These are phyloP conservation scores for Oncopodura yosiiana DNA, from an alignment of 1,140 invertebrate species.

Conservation along the genomic window DNA sequence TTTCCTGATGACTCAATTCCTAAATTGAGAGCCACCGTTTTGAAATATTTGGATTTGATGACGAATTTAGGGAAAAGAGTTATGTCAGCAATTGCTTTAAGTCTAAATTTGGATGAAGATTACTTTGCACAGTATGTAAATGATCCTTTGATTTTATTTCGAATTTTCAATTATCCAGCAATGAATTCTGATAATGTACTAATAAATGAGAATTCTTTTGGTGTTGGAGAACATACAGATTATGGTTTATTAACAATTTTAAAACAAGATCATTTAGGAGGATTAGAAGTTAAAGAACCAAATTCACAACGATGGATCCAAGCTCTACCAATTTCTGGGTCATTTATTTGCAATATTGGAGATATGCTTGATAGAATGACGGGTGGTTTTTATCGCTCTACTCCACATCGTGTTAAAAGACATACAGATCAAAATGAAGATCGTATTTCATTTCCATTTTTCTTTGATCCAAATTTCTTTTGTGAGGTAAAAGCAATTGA, in stretches of 20 bases:
- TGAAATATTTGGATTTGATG: slow-evolving; percentile 12
- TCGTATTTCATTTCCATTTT: slow-evolving; percentile 24
- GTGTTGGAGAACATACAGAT: slow-evolving; percentile 22
- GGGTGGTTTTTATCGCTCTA: slow-evolving; percentile 16
- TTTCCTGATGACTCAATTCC: slow-evolving; percentile 16
- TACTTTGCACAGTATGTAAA: slow-evolving; percentile 8
- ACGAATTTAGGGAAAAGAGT: slow-evolving; percentile 11
- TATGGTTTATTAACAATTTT: slow-evolving; percentile 26
- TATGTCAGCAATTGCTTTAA: slow-evolving; percentile 18
- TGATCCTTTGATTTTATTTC: slow-evolving; percentile 16
- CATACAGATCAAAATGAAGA: background rate
- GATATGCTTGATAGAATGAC: slow-evolving; percentile 26
- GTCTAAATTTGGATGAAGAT: slow-evolving; percentile 17
- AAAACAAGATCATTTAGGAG: slow-evolving; percentile 21
- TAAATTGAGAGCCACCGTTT: background rate
- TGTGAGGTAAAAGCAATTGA: slow-evolving; percentile 1
- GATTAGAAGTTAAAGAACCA: slow-evolving; percentile 16
- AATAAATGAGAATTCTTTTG: background rate
- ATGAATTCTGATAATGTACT: background rate
- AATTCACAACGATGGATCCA: slow-evolving; percentile 13
- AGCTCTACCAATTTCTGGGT: slow-evolving; percentile 17
- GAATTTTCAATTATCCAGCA: slow-evolving; percentile 23
- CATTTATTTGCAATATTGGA: slow-evolving; percentile 28
- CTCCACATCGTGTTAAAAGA: slow-evolving; percentile 16
- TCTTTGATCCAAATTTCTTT: slow-evolving; percentile 25